Base-by-base conservation (phyloP, 2,113 vertebrate genomes). In the Balaeniceps rex region DNA sequence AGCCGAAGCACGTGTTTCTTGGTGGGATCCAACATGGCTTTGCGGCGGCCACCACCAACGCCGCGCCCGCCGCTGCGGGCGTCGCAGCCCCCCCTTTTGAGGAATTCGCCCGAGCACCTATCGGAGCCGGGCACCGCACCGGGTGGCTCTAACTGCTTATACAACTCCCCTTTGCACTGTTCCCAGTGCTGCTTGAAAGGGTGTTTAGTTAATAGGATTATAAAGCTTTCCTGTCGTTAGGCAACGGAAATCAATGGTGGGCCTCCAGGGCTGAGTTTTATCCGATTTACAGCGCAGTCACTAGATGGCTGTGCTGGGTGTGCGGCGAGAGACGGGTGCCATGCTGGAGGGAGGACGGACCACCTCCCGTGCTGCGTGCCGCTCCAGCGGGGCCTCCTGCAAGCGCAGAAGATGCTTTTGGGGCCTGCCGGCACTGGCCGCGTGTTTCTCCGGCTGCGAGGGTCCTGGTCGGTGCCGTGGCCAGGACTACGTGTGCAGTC, bases 131-230 rank as follows among this genome's bases (percentile, higher is more conserved):
- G 12, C 0, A 2, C 78, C 61, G 33, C 38, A 4, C 7, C 0
- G 83, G 1, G 38, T 54, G 83, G 64, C 66, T 92, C 31, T 17
- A 14, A 5, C 38, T 26, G 74, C 74, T 93, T 85, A 44, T 8
- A 52, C 66, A 42, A 57, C 34, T 84, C 77, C 83, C 88, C 87
- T 91, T 44, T 51, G 77, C 12, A 4, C 44, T 9, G 40, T 12
- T 54, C 83, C 91, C 91, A 14, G 69, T 46, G 94, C 83, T 94
- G 88, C 87, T 34, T 88, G 93, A 12, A 83, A 83, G 93, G 89
- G 84, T 94, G 91, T 96, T 97, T 90, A 91, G 94, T 95, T 97
- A 97, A 95, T 89, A 85, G 95, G 97, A 97, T 97, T 97, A 91
- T 89, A 91, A 96, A 95, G 92, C 97, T 94, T 94, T 95, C 83